Percentiles rank a stretch among this genome's conserved stretches.
Conservation (phyloP, 2,797 vertebrate genomes). For the Morelia viridis region DNA sequence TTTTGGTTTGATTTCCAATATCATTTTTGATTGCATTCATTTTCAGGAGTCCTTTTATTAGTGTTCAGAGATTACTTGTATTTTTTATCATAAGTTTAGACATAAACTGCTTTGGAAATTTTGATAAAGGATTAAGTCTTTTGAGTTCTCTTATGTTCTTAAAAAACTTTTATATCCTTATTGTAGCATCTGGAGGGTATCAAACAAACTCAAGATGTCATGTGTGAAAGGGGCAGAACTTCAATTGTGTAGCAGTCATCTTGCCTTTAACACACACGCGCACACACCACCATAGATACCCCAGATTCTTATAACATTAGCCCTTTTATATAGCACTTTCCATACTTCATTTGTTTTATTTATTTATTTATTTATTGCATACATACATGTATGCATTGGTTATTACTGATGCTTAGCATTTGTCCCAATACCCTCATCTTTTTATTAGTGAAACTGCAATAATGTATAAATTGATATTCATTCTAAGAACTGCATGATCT, state of each 20-base stretch:
- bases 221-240: neutral
- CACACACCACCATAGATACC: neutral
- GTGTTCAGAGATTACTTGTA: conserved; percentile 37
- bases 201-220: neutral
- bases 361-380: neutral
- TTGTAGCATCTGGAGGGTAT: neutral
- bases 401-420: conserved; percentile 7
- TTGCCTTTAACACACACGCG: neutral
- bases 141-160: conserved; percentile 14
- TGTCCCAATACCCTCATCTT: conserved; percentile 26
- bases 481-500: conserved; percentile 1
- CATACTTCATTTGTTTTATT: neutral
- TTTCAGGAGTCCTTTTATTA: conserved; percentile 61
- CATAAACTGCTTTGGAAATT: conserved; percentile 51
- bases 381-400: neutral
- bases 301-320: neutral
- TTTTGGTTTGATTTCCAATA: conserved; percentile 74
- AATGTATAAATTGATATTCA: conserved; percentile 16
- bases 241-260: neutral
- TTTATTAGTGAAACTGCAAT: conserved; percentile 24
- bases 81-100: conserved; percentile 35
- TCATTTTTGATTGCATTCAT: conserved; percentile 72
- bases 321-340: neutral
- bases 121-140: neutral
- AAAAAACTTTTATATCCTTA: neutral